A percentile compares a stretch with the other conserved stretches of the same genome.
phyloP scores from a whole-genome alignment of 1,140 invertebrate genomes.

The Andricus grossulariae region DNA sequence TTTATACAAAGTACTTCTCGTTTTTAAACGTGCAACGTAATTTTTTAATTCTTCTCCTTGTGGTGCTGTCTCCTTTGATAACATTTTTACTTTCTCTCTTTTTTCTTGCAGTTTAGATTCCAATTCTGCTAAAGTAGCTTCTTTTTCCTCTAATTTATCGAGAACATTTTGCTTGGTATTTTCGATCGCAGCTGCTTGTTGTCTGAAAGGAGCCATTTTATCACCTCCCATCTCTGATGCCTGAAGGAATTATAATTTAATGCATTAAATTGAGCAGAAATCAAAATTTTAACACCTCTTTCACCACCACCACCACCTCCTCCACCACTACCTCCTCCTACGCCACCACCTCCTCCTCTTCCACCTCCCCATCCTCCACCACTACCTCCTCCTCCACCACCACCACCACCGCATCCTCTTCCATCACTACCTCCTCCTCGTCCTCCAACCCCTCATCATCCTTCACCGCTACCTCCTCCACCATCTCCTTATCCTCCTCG shows the following conservation, averaged over 20 bases:
- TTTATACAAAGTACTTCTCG: slow-evolving; percentile 88
- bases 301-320: too few relatives aligned
- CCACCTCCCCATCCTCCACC: too few relatives aligned
- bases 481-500: too few relatives aligned
- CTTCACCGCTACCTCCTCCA: too few relatives aligned
- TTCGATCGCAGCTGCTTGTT: slow-evolving; percentile 88
- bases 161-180: slow-evolving; percentile 86
- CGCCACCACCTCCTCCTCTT: too few relatives aligned
- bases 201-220: slow-evolving; percentile 88
- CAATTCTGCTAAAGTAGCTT: slow-evolving; percentile 78
- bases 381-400: too few relatives aligned
- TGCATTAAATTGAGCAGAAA: too few relatives aligned
- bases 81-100: slow-evolving; percentile 71
- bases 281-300: too few relatives aligned
- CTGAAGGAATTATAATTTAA: slow-evolving; percentile 54
- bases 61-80: slow-evolving; percentile 79
- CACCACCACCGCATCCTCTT: too few relatives aligned
- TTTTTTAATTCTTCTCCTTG: slow-evolving; percentile 90
- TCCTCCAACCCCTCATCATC: too few relatives aligned
- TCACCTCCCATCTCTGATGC: slow-evolving; percentile 77
- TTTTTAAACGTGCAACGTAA: slow-evolving; percentile 86
- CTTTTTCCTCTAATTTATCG: slow-evolving; percentile 81
- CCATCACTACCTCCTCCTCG: too few relatives aligned
- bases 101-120: slow-evolving; percentile 77
- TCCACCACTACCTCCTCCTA: too few relatives aligned